These are phyloP conservation scores for Zelostemma sp. DNA, from an alignment of 1,140 invertebrate genomes.

Conservation along the genomic window DNA sequence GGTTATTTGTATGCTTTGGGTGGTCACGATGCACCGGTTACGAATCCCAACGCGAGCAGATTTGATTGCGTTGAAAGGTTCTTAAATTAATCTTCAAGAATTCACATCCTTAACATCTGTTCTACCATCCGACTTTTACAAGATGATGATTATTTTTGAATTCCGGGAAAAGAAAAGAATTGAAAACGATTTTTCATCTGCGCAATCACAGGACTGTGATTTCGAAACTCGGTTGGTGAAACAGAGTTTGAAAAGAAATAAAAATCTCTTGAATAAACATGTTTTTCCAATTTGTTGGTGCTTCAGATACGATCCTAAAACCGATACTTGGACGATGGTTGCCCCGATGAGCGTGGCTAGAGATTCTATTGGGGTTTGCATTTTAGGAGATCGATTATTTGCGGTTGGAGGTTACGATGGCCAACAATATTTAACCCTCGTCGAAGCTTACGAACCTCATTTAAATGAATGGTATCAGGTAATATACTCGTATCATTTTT, in stretches of 20 bases:
- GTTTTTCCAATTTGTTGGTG: background rate
- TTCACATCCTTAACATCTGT: too few relatives aligned
- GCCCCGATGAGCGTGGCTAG: slow-evolving; percentile 87
- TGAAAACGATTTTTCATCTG: too few relatives aligned
- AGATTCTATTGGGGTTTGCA: slow-evolving; percentile 92
- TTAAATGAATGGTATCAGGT: slow-evolving; percentile 88
- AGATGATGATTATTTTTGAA: too few relatives aligned
- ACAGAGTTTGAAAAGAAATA: too few relatives aligned
- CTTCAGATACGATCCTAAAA: slow-evolving; percentile 78
- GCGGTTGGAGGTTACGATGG: slow-evolving; percentile 97
- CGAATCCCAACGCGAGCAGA: slow-evolving; percentile 84
- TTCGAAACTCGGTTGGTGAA: too few relatives aligned
- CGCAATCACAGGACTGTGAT: too few relatives aligned
- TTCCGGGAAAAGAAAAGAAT: too few relatives aligned
- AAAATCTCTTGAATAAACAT: too few relatives aligned
- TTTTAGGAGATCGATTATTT: slow-evolving; percentile 89
- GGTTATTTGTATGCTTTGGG: slow-evolving; percentile 89
- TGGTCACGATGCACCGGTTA: slow-evolving; percentile 90
- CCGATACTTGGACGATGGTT: slow-evolving; percentile 91
- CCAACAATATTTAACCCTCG: slow-evolving; percentile 89
- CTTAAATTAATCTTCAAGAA: too few relatives aligned
- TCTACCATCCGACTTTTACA: too few relatives aligned
- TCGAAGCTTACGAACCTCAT: slow-evolving; percentile 94
- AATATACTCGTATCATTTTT: slow-evolving; percentile 1
- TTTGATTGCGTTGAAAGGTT: slow-evolving; percentile 95